These are phyloP conservation scores for Formica exsecta DNA, from an alignment of 1,140 invertebrate genomes.

Conservation along the genomic window DNA sequence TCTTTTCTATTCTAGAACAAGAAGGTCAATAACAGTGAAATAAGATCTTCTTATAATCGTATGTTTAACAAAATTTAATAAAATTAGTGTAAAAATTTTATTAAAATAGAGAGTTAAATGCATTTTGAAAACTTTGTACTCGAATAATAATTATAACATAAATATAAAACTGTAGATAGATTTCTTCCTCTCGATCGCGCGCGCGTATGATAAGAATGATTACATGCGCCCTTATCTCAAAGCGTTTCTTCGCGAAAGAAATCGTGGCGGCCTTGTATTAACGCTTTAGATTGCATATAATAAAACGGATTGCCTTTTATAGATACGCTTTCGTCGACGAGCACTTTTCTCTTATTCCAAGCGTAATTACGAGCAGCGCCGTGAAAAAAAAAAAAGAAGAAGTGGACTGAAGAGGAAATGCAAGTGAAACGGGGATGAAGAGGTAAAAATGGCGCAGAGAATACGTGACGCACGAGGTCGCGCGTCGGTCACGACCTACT, in stretches of 20 bases:
- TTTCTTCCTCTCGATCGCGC: background rate
- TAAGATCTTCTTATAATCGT: background rate
- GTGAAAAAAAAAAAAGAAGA: constrained; percentile 71
- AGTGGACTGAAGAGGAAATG: constrained; percentile 43
- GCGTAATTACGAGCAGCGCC: constrained; percentile 78
- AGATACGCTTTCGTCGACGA: constrained; percentile 69
- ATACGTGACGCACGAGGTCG: constrained; percentile 57
- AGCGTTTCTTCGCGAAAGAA: constrained; percentile 15
- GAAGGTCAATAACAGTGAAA: background rate
- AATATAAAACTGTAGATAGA: background rate
- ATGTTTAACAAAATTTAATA: background rate
- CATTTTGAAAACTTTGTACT: background rate
- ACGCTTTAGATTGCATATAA: constrained; percentile 72
- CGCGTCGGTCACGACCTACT: constrained; percentile 61
- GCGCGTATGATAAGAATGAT: background rate
- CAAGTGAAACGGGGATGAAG: constrained; percentile 42
- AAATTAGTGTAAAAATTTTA: background rate
- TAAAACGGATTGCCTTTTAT: constrained; percentile 75
- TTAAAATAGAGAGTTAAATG: background rate
- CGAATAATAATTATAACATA: background rate
- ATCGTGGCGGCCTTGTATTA: constrained; percentile 40
- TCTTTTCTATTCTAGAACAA: constrained; percentile 5
- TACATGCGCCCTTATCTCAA: background rate
- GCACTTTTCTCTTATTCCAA: constrained; percentile 78
- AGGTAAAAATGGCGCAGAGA: constrained; percentile 51